These are phyloP conservation scores for Nephotettix cincticeps DNA, from an alignment of 1,140 invertebrate species.

Conservation along the genomic window DNA sequence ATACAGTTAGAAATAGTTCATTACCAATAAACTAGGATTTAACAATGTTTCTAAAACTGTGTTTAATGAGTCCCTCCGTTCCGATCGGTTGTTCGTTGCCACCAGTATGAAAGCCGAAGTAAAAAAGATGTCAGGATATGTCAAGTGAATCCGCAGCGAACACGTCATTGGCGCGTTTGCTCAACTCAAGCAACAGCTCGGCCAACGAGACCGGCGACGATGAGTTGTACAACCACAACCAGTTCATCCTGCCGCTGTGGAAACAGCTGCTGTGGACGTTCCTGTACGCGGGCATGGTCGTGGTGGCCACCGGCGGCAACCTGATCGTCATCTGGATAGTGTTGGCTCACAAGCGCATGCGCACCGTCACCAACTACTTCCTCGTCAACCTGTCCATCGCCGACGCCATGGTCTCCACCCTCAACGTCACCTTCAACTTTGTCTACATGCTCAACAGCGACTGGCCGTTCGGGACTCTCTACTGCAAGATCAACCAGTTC, in stretches of 20 bases:
- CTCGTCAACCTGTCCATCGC: conserved; percentile 92
- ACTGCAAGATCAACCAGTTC: conserved; percentile 94
- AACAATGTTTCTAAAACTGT: neutral
- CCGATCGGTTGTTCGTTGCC: neutral
- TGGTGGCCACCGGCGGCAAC: conserved; percentile 90
- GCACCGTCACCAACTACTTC: conserved; percentile 95
- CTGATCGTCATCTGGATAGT: conserved; percentile 96
- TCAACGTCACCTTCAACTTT: conserved; percentile 94
- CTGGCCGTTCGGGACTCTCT: conserved; percentile 91
- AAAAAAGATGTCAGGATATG: conserved; percentile 8
- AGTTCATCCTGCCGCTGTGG: conserved; percentile 81
- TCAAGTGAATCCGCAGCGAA: neutral
- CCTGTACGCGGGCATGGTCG: conserved; percentile 83
- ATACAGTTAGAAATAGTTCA: neutral
- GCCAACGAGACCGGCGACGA: conserved; percentile 22
- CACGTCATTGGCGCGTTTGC: no score
- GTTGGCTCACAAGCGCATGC: conserved; percentile 85
- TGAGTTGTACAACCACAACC: conserved; percentile 36
- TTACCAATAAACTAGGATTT: neutral
- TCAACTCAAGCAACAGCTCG: conserved; percentile 1
- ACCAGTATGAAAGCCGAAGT: neutral
- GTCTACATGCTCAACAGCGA: conserved; percentile 88
- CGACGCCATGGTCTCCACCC: conserved; percentile 86
- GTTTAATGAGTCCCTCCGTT: neutral
- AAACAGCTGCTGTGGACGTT: conserved; percentile 81